phyloP scores from a whole-genome alignment of 2,888 invertebrate species.

The Operophtera brumata region DNA sequence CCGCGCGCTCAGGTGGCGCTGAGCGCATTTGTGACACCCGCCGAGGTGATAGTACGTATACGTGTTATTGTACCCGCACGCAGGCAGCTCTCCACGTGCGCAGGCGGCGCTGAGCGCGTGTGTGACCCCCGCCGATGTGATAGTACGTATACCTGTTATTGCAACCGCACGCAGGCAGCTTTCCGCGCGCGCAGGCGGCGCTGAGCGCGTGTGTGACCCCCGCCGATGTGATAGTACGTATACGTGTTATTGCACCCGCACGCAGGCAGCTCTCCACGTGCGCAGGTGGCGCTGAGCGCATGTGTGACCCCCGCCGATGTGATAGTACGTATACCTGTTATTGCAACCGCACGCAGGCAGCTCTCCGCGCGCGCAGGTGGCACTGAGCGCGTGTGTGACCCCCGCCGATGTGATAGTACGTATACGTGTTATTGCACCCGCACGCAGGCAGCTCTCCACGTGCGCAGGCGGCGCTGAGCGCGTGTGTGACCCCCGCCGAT shows the following conservation, averaged over 20 bases:
- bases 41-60: slow-evolving; percentile 95
- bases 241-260: slow-evolving; percentile 85
- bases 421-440: slow-evolving; percentile 88
- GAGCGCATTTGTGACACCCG: slow-evolving; percentile 94
- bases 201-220: slow-evolving; percentile 96
- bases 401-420: no score
- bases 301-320: slow-evolving; percentile 96
- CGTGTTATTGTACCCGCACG: slow-evolving; percentile 88
- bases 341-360: no score
- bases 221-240: slow-evolving; percentile 89
- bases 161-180: slow-evolving; percentile 92
- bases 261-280: slow-evolving; percentile 91
- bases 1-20: slow-evolving; percentile 96
- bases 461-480: slow-evolving; percentile 94
- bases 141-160: slow-evolving; percentile 87
- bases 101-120: slow-evolving; percentile 95
- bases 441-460: slow-evolving; percentile 93
- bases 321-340: slow-evolving; percentile 70
- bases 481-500: slow-evolving; percentile 95
- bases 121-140: slow-evolving; percentile 95
- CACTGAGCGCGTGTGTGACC: no score
- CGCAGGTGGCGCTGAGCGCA: slow-evolving; percentile 94
- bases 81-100: slow-evolving; percentile 92
- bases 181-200: slow-evolving; percentile 94
- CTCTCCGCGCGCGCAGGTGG: no score